Evolutionary conservation across 2,797 vertebrate species (phyloP).

Genomic region (Ctenopoma kingsleyae): DNA sequence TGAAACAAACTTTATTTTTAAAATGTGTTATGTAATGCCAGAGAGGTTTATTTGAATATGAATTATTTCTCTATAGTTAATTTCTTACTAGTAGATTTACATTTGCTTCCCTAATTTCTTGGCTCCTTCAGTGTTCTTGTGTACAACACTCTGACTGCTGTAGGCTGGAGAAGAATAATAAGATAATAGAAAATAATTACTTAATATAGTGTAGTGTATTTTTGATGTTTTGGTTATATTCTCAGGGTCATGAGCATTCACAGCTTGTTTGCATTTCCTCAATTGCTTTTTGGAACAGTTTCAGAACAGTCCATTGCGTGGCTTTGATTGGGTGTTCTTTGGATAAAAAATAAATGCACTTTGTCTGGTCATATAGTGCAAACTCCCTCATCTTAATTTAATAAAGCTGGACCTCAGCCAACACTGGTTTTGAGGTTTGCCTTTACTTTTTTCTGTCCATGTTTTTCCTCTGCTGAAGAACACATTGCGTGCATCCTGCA

Average conservation of each 20-base stretch:
- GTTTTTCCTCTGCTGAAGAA: conserved; percentile 3
- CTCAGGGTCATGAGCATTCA: conserved; percentile 11
- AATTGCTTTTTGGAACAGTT: conserved; percentile 38
- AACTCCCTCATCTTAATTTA: conserved; percentile 59
- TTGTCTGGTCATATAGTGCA: conserved; percentile 35
- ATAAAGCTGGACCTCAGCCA: conserved; percentile 50
- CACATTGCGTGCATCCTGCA: conserved; percentile 27
- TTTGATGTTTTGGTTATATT: conserved; percentile 22
- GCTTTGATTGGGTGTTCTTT: conserved; percentile 40
- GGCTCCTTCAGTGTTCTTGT: background rate
- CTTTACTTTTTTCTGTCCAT: background rate
- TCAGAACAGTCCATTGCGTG: conserved; percentile 43
- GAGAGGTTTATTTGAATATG: conserved; percentile 15
- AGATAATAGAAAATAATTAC: conserved; percentile 20
- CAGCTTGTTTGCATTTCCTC: conserved; percentile 49
- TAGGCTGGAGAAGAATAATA: conserved; percentile 20
- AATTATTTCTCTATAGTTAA: background rate
- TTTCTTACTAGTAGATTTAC: background rate
- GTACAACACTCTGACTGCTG: background rate
- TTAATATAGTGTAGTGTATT: conserved; percentile 21
- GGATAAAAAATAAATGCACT: conserved; percentile 53
- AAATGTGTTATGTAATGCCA: background rate
- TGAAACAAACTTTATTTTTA: background rate
- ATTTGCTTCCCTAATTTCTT: conserved; percentile 12
- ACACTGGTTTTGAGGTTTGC: conserved; percentile 14